Evolutionary conservation across 2,113 vertebrate genomes (phyloP), one percentile per base, ranked within the genome.

Genomic region (Rana temporaria): DNA sequence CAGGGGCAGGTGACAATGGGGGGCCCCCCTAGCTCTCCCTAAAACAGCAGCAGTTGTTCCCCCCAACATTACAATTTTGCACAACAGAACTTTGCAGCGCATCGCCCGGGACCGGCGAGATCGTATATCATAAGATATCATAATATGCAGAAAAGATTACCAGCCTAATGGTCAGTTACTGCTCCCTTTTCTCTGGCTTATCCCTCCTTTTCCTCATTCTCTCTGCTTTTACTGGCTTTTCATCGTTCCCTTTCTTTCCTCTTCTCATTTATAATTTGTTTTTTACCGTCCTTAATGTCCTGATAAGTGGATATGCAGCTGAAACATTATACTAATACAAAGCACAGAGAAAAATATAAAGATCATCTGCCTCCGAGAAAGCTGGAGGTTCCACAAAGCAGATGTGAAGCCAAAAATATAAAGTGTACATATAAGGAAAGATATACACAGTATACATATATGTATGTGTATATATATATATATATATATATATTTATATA

Each of bases 71-170:
- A 11, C 9, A 1, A 48, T 48, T 48, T 12, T 1, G n/a, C 18
- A 64, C 59, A 52, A 64, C 6, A 48, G 62, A 26, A 24, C n/a
- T 64, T 24, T n/a, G 62, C 24, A 32, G 60, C 48, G 55, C 22
- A 17, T 62, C 14, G 0, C 4, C 56, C 7, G 26, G 52, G 5
- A 64, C 24, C 38, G 17, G 20, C 8, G 52, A 59, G 74, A 78
- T 18, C 17, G 20, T 82, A 85, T 83, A 84, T 85, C 80, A 86
- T 85, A 84, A 81, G 81, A 85, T 83, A 84, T 85, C 80, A 86
- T 85, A 84, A 81, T 85, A 72, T 70, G 86, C 88, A 84, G 85
- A 87, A 89, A 87, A 84, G 82, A 86, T 88, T 87, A 90, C 81
- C 86, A 84, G 82, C 76, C 88, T 89, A 89, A 90, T 86, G 82